Percentiles rank a stretch among this genome's conserved stretches.
Conservation (phyloP, 2,888 invertebrate genomes). For the Chorisops tibialis region DNA sequence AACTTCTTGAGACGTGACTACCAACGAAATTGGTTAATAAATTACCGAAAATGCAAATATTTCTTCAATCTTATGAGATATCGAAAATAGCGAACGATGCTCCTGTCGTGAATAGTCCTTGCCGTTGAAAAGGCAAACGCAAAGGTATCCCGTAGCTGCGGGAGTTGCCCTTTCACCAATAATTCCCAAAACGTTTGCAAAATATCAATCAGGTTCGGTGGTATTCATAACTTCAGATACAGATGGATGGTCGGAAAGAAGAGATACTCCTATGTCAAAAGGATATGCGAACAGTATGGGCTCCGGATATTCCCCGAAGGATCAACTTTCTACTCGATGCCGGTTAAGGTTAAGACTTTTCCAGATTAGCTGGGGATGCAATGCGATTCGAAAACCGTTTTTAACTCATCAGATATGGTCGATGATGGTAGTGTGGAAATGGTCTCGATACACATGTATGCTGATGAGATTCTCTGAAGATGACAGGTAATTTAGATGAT, state of each 20-base stretch:
- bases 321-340: slow-evolving; percentile 17
- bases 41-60: slow-evolving; percentile 26
- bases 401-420: not conserved
- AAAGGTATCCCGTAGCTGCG: slow-evolving; percentile 2
- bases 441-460: not conserved
- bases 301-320: slow-evolving; percentile 12
- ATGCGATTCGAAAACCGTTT: slow-evolving; percentile 4
- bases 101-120: not conserved
- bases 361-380: not conserved
- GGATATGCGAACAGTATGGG: not conserved
- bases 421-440: not conserved
- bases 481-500: slow-evolving; percentile 15
- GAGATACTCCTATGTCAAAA: not conserved
- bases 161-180: slow-evolving; percentile 18
- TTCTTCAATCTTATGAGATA: not conserved
- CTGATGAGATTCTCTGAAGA: slow-evolving; percentile 13
- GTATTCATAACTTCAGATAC: slow-evolving; percentile 24
- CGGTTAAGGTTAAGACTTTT: not conserved
- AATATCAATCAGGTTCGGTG: slow-evolving; percentile 21
- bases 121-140: not conserved
- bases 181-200: slow-evolving; percentile 23
- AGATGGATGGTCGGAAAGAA: slow-evolving; percentile 11
- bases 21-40: slow-evolving; percentile 24
- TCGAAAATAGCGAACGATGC: not conserved
- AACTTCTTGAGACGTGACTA: slow-evolving; percentile 24